Conservation (phyloP, 2,888 invertebrate genomes). For the Odontothrips loti region DNA sequence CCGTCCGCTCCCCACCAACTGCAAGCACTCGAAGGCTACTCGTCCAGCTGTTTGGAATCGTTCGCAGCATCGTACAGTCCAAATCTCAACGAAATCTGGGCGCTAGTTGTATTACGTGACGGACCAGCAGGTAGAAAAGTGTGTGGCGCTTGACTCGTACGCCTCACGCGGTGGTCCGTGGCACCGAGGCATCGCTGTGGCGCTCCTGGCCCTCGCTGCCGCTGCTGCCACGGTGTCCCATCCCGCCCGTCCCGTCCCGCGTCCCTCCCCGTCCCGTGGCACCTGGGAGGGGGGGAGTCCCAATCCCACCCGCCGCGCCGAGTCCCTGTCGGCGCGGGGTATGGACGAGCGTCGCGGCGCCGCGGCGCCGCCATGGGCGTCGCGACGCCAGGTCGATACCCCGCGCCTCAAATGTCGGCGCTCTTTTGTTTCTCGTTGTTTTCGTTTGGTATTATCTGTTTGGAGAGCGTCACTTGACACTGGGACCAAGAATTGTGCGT, state of each 20-base stretch:
- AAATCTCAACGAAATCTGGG: too few relatives aligned
- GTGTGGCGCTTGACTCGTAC: too few relatives aligned
- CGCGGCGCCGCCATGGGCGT: neutral
- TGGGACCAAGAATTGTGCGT: neutral
- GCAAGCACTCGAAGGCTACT: neutral
- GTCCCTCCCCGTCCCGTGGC: too few relatives aligned
- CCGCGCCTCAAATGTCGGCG: neutral
- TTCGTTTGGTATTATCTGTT: neutral
- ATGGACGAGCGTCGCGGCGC: neutral
- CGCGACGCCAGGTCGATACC: conserved; percentile 1
- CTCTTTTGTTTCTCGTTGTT: conserved; percentile 14
- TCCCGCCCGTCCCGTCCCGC: neutral
- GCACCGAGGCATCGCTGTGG: too few relatives aligned
- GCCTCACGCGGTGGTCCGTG: too few relatives aligned
- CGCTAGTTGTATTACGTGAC: too few relatives aligned
- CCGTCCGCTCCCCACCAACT: neutral
- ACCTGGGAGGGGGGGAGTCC: too few relatives aligned
- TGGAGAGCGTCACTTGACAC: neutral
- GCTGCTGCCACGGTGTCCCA: neutral
- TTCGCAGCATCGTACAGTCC: too few relatives aligned
- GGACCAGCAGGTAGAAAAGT: too few relatives aligned
- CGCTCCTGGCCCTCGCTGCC: neutral
- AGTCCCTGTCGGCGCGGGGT: neutral
- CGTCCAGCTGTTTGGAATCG: too few relatives aligned
- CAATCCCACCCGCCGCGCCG: neutral